These are phyloP conservation scores for Girardinus metallicus DNA, from an alignment of 2,797 vertebrate species.

Conservation along the genomic window DNA sequence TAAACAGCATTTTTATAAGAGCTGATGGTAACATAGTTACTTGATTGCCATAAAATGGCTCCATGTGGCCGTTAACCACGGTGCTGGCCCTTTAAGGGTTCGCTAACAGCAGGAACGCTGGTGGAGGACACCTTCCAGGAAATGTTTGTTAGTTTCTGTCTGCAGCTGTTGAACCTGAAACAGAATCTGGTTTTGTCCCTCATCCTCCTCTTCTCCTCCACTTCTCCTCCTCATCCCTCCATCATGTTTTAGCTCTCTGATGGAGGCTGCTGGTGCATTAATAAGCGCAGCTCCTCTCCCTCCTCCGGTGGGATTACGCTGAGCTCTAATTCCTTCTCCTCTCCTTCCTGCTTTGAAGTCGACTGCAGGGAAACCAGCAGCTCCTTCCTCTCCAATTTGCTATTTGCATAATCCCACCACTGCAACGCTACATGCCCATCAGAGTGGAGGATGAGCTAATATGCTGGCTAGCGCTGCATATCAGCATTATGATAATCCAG, in stretches of 20 bases:
- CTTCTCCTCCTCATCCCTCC: neutral
- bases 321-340: slow-evolving; percentile 82
- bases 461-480: slow-evolving; percentile 57
- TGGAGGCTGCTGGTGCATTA: slow-evolving; percentile 75
- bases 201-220: neutral
- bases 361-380: slow-evolving; percentile 69
- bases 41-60: neutral
- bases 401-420: slow-evolving; percentile 83
- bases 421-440: slow-evolving; percentile 73
- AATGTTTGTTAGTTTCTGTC: neutral
- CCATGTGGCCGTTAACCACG: neutral
- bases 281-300: slow-evolving; percentile 71
- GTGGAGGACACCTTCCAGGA: too few relatives aligned
- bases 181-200: too few relatives aligned
- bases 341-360: slow-evolving; percentile 80
- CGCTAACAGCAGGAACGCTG: too few relatives aligned
- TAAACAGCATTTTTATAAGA: too few relatives aligned
- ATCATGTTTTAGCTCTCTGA: slow-evolving; percentile 41
- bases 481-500: slow-evolving; percentile 71
- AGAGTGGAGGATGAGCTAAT: slow-evolving; percentile 74
- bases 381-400: slow-evolving; percentile 61
- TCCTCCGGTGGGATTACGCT: slow-evolving; percentile 79
- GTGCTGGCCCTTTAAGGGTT: too few relatives aligned
- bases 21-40: neutral
- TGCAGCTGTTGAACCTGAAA: neutral